Evolutionary conservation across 2,797 vertebrate species (phyloP), one percentile per base, ranked within the genome.

Genomic region (Pseudomugil tenellus): DNA sequence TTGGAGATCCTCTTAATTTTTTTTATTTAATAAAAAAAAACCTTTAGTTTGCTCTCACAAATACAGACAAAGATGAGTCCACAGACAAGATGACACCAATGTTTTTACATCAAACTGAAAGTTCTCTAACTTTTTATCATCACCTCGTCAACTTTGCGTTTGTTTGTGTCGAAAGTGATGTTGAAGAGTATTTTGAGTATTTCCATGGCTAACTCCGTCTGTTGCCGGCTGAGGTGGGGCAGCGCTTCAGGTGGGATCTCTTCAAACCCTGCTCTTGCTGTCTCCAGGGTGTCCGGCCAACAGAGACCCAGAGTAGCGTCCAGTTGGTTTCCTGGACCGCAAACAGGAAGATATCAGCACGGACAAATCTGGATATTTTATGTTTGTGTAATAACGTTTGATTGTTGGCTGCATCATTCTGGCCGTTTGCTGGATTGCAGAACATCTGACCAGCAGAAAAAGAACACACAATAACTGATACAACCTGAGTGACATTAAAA

Each of bases 171-270:
- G 37, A 96, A 96, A 14, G 97, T 98, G 89, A 98, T 92, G 46
- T 97, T 98, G 87, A 98, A 98, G 43, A 98, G 95, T 85, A 97
- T 96, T 87, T 98, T 98, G 64, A 98, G 93, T 77, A 96, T 95
- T 87, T 98, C 97, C 96, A 98, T 96, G 74, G 94, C 94, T 13
- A 93, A 84, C 74, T 97, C 96, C 0, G 94, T 94, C 86, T 97
- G 94, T 62, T 95, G 90, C 3, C 94, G 91, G 53, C 93, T 94
- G 52, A 98, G 87, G 2, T 84, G 92, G 0, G 90, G 91, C 0
- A 92, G 85, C 4, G 92, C 85, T 16, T 79, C 82, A 0, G 65
- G 66, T 0, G 81, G 73, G 13, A 84, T 53, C 1, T 65, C 81
- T 26, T 90, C 85, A 0, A 69, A 90, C 19, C 90, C 93, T 0